Base-by-base conservation (phyloP, 1,140 invertebrate species). In the Druon quercuslanigerum region DNA sequence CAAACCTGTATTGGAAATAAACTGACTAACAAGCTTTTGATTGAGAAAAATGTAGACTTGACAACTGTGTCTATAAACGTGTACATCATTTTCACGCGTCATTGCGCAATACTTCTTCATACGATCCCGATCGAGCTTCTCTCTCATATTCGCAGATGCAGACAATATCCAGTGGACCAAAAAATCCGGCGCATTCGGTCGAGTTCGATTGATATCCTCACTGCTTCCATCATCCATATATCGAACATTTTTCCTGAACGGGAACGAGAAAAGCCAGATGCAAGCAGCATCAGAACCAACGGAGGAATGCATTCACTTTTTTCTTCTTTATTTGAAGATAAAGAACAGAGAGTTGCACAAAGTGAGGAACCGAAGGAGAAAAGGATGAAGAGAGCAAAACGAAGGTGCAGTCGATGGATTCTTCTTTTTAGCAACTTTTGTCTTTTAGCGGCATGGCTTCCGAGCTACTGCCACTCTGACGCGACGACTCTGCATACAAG, bases 401-500 rank as follows among this genome's bases (percentile, higher is more conserved):
- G 73, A 19, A 51, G 73, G 56, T 72, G 40, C 54, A 79, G 20
- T 54, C 76, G 76, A 89, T 88, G 86, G 85, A 88, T 88, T 87
- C 87, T 85, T 77, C 84, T 25, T 88, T 87, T 87, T 84, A 87
- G 81, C 82, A 87, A 90, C 87, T 90, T 89, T 87, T 89, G 85
- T 88, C 85, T 87, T 82, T 88, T 84, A 85, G 85, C 81, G 83
- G 72, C 84, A 78, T 84, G 79, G 84, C 86, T 88, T 88, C 83
- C 83, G 84, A 84, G 81, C 79, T 80, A 76, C 79, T 82, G 78
- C 82, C 80, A 85, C 85, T 86, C 79, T 88, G 85, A 88, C 87
- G 87, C 85, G 77, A 85, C 83, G 82, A 79, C 86, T 88, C 85
- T 90, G 85, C 87, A 89, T 90, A 89, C 89, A 90, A 88, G 87